A percentile compares a stretch with the other conserved stretches of the same genome.
phyloP scores from a whole-genome alignment of 2,113 vertebrate species.

The Python bivittatus region DNA sequence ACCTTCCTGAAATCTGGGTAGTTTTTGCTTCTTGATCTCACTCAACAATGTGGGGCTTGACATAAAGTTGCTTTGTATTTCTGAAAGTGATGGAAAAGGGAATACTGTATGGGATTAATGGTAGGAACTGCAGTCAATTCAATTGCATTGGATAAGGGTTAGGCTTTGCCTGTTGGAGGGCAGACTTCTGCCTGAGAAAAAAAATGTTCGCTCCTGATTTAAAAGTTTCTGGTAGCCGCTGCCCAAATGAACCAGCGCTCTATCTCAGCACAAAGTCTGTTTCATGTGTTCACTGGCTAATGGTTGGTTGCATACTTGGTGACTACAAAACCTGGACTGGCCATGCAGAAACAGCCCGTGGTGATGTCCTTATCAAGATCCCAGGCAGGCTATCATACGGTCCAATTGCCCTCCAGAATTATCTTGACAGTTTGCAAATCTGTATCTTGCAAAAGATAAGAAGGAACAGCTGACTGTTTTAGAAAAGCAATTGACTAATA shows the following conservation, averaged over 20 bases:
- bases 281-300: neutral
- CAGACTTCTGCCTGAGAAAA: no score
- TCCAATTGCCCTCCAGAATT: neutral
- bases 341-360: no score
- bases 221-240: neutral
- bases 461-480: constrained; percentile 32
- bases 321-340: neutral
- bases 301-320: no score
- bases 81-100: no score
- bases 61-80: no score
- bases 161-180: no score
- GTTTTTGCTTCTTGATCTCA: no score
- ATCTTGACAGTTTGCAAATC: constrained; percentile 29
- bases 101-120: no score
- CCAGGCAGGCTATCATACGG: constrained; percentile 23
- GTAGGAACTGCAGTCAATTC: no score
- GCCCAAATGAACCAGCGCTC: neutral
- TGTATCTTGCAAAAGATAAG: constrained; percentile 36
- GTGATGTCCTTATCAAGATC: constrained; percentile 10
- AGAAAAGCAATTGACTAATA: constrained; percentile 52
- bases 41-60: no score
- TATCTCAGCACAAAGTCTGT: neutral
- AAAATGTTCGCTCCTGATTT: neutral
- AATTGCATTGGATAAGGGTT: no score
- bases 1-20: no score